These are phyloP conservation scores for Serranus cabrilla DNA, from an alignment of 2,797 vertebrate genomes.

Conservation along the genomic window DNA sequence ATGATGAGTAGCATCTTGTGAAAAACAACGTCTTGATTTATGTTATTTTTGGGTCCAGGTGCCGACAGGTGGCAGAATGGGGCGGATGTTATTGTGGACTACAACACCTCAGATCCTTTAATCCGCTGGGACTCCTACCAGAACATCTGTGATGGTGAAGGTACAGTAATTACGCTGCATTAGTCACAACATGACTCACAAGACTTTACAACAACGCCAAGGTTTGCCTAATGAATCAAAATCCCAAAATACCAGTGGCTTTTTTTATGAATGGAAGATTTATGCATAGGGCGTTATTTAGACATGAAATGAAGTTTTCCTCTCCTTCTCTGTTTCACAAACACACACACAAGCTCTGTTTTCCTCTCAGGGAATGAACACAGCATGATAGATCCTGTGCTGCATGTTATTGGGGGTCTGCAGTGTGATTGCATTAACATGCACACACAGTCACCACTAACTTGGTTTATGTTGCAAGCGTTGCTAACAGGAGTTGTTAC, in stretches of 20 bases:
- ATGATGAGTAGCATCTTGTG: not conserved
- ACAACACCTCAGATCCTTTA: conserved; percentile 91
- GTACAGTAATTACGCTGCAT: conserved; percentile 72
- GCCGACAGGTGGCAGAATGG: conserved; percentile 89
- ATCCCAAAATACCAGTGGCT: conserved; percentile 7
- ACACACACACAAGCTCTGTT: conserved; percentile 9
- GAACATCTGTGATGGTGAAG: conserved; percentile 92
- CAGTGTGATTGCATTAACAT: conserved; percentile 59
- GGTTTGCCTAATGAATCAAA: conserved; percentile 28
- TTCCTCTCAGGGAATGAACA: conserved; percentile 21
- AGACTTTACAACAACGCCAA: not conserved
- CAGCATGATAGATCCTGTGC: conserved; percentile 2
- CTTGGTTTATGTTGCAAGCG: conserved; percentile 32
- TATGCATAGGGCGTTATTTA: not conserved
- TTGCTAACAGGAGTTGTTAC: conserved; percentile 36
- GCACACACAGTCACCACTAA: conserved; percentile 26
- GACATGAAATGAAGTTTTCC: not conserved
- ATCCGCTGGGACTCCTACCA: conserved; percentile 96
- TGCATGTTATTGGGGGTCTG: conserved; percentile 14
- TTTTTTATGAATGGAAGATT: conserved; percentile 35
- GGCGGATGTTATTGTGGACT: conserved; percentile 90
- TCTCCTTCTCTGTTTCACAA: conserved; percentile 3
- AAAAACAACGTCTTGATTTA: not conserved
- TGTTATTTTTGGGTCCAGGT: conserved; percentile 58
- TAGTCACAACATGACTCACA: conserved; percentile 40